Percentiles rank a stretch among this genome's conserved stretches.
Conservation (phyloP, 2,888 invertebrate species). For the Athrips mouffetella region DNA sequence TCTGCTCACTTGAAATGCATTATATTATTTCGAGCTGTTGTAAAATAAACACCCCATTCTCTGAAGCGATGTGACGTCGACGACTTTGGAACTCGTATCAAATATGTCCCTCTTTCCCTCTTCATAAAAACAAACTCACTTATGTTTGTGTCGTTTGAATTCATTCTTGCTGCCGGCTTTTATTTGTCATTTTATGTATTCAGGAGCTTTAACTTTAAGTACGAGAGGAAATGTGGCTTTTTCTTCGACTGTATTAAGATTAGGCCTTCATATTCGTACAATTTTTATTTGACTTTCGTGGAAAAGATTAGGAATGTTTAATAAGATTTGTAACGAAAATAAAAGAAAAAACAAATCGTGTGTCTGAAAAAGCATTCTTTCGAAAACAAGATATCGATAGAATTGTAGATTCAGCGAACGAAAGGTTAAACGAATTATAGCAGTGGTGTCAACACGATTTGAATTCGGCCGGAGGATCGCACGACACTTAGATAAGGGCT, state of each 20-base stretch:
- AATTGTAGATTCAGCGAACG: background rate
- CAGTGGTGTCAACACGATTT: background rate
- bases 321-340: background rate
- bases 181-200: background rate
- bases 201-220: background rate
- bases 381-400: background rate
- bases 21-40: background rate
- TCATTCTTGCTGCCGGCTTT: background rate
- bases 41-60: background rate
- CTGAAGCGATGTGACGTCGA: background rate
- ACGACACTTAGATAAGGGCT: background rate
- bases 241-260: background rate
- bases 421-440: background rate
- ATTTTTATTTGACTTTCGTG: background rate
- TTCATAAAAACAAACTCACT: background rate
- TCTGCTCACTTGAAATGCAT: too few species aligned
- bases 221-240: background rate
- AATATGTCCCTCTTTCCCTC: background rate
- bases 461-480: constrained; percentile 1
- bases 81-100: background rate
- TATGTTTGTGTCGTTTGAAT: background rate
- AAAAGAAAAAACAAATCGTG: background rate
- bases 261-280: background rate
- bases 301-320: background rate
- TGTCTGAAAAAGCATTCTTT: background rate